A percentile compares a stretch with the other conserved stretches of the same genome.
phyloP scores from a whole-genome alignment of 2,888 invertebrate genomes.

The Tigriopus californicus region DNA sequence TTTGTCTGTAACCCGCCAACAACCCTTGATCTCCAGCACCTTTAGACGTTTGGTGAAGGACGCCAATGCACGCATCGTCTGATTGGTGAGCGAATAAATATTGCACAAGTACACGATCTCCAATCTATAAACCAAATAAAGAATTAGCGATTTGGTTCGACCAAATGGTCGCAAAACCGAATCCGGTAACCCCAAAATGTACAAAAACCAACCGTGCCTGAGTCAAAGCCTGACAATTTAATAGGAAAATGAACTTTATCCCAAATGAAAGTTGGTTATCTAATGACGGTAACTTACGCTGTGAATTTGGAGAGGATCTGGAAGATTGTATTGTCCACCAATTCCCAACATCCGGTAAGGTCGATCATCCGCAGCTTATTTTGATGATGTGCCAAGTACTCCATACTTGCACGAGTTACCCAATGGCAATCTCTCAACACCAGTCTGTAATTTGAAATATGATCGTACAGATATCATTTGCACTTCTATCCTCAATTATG shows the following conservation, averaged over 20 bases:
- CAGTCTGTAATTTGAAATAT: not conserved
- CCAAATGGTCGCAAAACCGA: not conserved
- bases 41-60: not conserved
- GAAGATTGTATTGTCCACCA: not conserved
- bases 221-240: no score
- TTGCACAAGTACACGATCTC: not conserved
- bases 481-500: no score
- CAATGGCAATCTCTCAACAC: conserved; percentile 13
- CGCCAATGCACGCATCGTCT: conserved; percentile 6
- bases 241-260: no score
- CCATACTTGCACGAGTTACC: not conserved
- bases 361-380: not conserved
- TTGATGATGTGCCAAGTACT: conserved; percentile 8
- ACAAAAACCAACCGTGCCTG: no score
- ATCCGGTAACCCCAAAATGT: no score
- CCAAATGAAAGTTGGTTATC: not conserved
- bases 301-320: not conserved
- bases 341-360: conserved; percentile 12
- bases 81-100: conserved; percentile 10
- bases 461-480: no score
- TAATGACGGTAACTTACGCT: not conserved
- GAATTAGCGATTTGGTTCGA: not conserved
- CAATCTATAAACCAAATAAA: not conserved
- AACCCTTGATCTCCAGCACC: conserved; percentile 4
- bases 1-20: conserved; percentile 7